These are phyloP conservation scores for Eremophila alpestris DNA, from an alignment of 2,797 vertebrate genomes.

Conservation along the genomic window DNA sequence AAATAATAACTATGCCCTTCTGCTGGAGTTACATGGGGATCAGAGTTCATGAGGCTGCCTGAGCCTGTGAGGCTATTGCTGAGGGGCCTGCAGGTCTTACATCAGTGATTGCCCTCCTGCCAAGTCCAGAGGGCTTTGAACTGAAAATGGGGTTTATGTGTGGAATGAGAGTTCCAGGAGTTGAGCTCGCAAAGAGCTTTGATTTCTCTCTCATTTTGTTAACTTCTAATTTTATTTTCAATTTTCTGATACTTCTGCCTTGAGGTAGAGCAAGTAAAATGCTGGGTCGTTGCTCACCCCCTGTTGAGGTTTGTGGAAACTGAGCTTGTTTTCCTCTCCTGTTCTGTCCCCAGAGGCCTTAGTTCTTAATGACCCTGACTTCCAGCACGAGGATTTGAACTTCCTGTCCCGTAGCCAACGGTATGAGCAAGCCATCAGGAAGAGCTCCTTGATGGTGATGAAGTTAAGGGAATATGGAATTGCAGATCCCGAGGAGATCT, in stretches of 20 bases:
- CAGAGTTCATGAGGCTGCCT: background rate
- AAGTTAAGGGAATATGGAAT: conserved; percentile 91
- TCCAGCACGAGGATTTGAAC: conserved; percentile 89
- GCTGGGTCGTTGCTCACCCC: accelerated
- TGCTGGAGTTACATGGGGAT: background rate
- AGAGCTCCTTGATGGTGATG: conserved; percentile 89
- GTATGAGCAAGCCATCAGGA: conserved; percentile 89
- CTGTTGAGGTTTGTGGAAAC: background rate
- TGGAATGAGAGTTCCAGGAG: background rate
- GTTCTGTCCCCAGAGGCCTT: conserved; percentile 75
- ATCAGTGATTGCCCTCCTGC: background rate
- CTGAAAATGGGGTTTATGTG: background rate
- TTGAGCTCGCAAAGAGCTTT: background rate
- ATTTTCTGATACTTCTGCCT: background rate
- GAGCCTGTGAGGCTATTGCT: background rate
- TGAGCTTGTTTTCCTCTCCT: background rate
- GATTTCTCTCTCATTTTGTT: background rate
- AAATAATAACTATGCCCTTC: background rate
- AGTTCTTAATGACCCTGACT: conserved; percentile 89
- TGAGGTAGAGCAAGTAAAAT: background rate
- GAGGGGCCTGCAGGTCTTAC: background rate
- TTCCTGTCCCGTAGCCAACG: conserved; percentile 93
- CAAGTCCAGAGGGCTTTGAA: background rate
- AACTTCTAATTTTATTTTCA: background rate
- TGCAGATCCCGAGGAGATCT: conserved; percentile 92